Conservation (phyloP, 2,888 invertebrate genomes). For the Ornithoptera alexandrae region DNA sequence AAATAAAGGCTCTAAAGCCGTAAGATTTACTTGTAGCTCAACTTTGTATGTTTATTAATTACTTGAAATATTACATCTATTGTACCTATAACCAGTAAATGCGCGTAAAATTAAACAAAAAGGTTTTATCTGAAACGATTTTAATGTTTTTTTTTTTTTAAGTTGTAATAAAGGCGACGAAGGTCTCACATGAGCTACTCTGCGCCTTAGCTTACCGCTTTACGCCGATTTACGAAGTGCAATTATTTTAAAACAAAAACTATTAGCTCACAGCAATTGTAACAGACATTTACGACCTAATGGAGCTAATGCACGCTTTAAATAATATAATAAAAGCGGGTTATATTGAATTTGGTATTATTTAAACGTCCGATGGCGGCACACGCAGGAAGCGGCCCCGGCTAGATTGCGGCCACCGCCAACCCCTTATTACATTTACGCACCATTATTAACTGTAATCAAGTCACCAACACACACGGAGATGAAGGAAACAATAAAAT, state of each 20-base stretch:
- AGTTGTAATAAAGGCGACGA: neutral
- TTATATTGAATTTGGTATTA: slow-evolving; percentile 54
- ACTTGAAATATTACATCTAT: neutral
- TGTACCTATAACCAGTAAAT: neutral
- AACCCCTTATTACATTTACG: slow-evolving; percentile 73
- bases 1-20: neutral
- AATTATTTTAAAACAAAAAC: slow-evolving; percentile 38
- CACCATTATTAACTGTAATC: slow-evolving; percentile 71
- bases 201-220: slow-evolving; percentile 23
- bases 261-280: slow-evolving; percentile 37
- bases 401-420: slow-evolving; percentile 55
- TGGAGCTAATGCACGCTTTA: slow-evolving; percentile 29
- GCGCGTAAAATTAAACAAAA: neutral
- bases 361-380: slow-evolving; percentile 50
- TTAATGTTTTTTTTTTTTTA: neutral
- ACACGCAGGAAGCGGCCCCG: slow-evolving; percentile 58
- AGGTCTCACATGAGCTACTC: slow-evolving; percentile 32
- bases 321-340: slow-evolving; percentile 38
- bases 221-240: slow-evolving; percentile 31
- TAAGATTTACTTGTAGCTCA: neutral
- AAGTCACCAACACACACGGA: slow-evolving; percentile 70
- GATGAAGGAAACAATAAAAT: slow-evolving; percentile 68
- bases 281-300: slow-evolving; percentile 39
- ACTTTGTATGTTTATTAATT: neutral
- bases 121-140: neutral